Evolutionary conservation across 2,888 invertebrate genomes (phyloP).

Genomic region (Drosophila nr. medialis): DNA sequence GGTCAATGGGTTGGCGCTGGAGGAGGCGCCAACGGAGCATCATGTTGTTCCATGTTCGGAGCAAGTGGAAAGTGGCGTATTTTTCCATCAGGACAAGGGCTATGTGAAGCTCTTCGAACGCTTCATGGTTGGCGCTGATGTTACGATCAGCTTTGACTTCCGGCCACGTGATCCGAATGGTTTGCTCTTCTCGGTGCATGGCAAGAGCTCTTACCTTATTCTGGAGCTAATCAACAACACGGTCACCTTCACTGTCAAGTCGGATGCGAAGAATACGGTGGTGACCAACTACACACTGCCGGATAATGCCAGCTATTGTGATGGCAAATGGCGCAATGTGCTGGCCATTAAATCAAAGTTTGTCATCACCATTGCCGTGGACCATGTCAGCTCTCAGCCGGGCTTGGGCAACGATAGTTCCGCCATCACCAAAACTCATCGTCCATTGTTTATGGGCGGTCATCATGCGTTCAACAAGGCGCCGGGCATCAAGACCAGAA

Average conservation of each 20-base stretch:
- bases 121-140: constrained; percentile 91
- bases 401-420: constrained; percentile 89
- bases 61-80: constrained; percentile 92
- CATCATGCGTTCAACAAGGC: constrained; percentile 87
- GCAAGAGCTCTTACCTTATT: constrained; percentile 91
- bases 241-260: constrained; percentile 92
- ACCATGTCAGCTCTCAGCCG: constrained; percentile 90
- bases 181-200: constrained; percentile 93
- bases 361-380: constrained; percentile 94
- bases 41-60: constrained; percentile 92
- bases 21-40: constrained; percentile 86
- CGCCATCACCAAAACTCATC: constrained; percentile 91
- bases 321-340: constrained; percentile 97
- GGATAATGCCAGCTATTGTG: constrained; percentile 91
- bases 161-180: constrained; percentile 94
- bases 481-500: constrained; percentile 89
- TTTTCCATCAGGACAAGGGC: constrained; percentile 92
- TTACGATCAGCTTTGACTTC: constrained; percentile 93
- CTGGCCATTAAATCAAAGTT: constrained; percentile 95
- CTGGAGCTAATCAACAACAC: constrained; percentile 95
- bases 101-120: constrained; percentile 89
- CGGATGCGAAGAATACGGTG: constrained; percentile 91
- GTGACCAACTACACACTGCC: constrained; percentile 89
- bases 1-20: constrained; percentile 89
- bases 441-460: constrained; percentile 96